Conservation (phyloP, 2,797 vertebrate genomes). For the Leucoraja ocellata region DNA sequence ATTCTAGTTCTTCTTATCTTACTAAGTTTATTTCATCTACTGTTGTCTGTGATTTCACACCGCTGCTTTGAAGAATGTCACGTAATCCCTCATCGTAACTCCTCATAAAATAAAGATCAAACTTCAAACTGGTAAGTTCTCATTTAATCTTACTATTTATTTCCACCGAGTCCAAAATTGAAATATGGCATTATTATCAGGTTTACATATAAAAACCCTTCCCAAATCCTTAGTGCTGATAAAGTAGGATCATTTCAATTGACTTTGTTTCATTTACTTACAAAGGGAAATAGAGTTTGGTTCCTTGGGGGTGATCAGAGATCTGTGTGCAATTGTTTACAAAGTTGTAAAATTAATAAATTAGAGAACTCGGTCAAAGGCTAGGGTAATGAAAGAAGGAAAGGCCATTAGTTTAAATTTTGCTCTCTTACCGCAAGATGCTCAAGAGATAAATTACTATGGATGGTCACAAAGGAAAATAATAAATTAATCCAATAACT, state of each 20-base stretch:
- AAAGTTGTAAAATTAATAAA: background rate
- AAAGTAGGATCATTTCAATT: background rate
- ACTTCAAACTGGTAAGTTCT: too few relatives aligned
- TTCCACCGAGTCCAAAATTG: background rate
- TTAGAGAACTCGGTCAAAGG: background rate
- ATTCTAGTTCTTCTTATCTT: too few relatives aligned
- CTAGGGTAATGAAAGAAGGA: background rate
- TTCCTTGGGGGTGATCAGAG: background rate
- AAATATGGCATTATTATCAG: background rate
- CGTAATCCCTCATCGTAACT: too few relatives aligned
- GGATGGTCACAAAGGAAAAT: background rate
- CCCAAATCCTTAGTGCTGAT: background rate
- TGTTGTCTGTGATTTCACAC: too few relatives aligned
- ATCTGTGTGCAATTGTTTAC: background rate
- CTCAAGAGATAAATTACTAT: background rate
- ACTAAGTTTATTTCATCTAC: too few relatives aligned
- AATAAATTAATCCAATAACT: background rate
- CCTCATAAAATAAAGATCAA: too few relatives aligned
- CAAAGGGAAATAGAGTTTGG: background rate
- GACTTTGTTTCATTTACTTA: background rate
- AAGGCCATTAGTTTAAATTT: background rate
- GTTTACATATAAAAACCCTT: background rate
- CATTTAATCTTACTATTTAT: background rate
- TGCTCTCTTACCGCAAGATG: background rate
- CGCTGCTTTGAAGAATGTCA: too few relatives aligned